A percentile compares a stretch with the other conserved stretches of the same genome.
phyloP scores from a whole-genome alignment of 1,140 invertebrate genomes.

The Nomia melanderi region DNA sequence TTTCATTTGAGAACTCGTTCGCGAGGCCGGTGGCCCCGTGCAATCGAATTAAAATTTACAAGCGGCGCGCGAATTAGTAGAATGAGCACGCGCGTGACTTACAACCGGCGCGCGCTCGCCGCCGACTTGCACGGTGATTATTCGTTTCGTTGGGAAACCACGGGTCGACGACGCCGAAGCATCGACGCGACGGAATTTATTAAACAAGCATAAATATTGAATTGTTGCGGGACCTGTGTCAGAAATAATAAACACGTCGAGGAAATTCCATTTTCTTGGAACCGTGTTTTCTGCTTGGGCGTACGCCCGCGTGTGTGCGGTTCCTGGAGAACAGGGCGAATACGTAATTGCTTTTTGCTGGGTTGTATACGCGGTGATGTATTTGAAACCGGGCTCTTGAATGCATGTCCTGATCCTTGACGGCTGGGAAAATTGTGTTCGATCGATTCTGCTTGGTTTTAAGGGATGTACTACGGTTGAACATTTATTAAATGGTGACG shows the following conservation, averaged over 20 bases:
- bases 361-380: too few species aligned
- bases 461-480: too few species aligned
- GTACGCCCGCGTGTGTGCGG: too few species aligned
- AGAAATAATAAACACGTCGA: neutral
- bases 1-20: conserved; percentile 14
- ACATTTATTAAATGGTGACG: too few species aligned
- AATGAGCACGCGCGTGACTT: conserved; percentile 10
- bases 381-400: too few species aligned
- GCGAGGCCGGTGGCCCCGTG: neutral
- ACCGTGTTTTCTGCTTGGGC: too few species aligned
- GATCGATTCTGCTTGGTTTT: too few species aligned
- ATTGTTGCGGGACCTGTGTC: neutral
- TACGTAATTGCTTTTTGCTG: too few species aligned
- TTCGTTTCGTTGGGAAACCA: neutral
- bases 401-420: too few species aligned
- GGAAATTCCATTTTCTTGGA: neutral
- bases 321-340: too few species aligned
- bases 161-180: neutral
- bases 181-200: neutral
- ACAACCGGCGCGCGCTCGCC: neutral
- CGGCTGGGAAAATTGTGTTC: too few species aligned
- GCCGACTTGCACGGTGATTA: conserved; percentile 8
- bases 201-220: neutral
- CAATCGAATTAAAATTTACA: conserved; percentile 27
- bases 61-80: conserved; percentile 1